phyloP scores from a whole-genome alignment of 1,140 invertebrate species.

The Psix sp. region DNA sequence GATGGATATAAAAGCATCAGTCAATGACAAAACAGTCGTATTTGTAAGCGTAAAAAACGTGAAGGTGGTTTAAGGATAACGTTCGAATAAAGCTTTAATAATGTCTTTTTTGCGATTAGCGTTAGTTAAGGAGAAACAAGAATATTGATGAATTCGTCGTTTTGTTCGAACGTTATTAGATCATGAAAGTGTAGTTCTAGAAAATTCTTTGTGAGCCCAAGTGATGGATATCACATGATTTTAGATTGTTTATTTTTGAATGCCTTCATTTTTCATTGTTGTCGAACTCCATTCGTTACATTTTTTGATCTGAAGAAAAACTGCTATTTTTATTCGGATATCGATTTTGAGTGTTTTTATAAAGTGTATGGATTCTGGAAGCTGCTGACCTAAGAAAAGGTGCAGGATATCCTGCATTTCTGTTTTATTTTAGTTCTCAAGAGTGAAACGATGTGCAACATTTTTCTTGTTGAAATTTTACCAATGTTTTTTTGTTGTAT shows the following conservation, averaged over 20 bases:
- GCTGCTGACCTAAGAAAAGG: no score
- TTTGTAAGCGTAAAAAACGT: slow-evolving; percentile 18
- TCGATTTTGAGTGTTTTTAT: slow-evolving; percentile 23
- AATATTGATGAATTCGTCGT: slow-evolving; percentile 27
- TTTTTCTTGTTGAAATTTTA: no score
- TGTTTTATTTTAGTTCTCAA: no score
- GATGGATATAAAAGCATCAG: slow-evolving; percentile 51
- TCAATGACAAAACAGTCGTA: slow-evolving; percentile 49
- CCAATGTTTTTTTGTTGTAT: no score
- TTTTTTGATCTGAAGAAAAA: slow-evolving; percentile 5
- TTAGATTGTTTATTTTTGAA: slow-evolving; percentile 31
- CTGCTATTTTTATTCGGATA: slow-evolving; percentile 19
- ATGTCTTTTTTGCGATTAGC: slow-evolving; percentile 25
- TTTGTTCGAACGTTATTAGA: no score
- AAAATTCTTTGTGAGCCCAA: no score
- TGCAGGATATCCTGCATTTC: no score
- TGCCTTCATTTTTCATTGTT: slow-evolving; percentile 19
- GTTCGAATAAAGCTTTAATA: slow-evolving; percentile 40
- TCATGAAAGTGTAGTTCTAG: no score
- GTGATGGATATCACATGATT: no score
- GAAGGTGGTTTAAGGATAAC: slow-evolving; percentile 36
- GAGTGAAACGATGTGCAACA: no score
- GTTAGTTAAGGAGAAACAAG: slow-evolving; percentile 18
- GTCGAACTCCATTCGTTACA: slow-evolving; percentile 1
- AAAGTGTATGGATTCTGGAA: no score